Base-by-base conservation (phyloP, 2,888 invertebrate species). In the Brachypalpus laphriformis region DNA sequence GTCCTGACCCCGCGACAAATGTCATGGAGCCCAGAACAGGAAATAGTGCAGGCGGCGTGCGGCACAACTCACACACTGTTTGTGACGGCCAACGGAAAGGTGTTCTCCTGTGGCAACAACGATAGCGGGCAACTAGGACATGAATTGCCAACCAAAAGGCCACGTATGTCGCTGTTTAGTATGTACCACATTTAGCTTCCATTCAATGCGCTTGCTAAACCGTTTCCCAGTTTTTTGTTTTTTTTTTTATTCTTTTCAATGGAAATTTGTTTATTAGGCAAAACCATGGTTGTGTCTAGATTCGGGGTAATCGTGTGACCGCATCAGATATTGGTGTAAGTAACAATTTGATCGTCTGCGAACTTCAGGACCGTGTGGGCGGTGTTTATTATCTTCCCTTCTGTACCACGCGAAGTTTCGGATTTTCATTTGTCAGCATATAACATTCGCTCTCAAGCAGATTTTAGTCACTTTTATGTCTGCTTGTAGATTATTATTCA, bases 21-120 rank as follows among this genome's bases (percentile, higher is more conserved):
- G 77, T 93, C 94, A 89, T 95, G 95, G 95, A 92, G 92, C 86
- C 93, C 93, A 82, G 94, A 94, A 68, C 92, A 91, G 70, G 92
- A 92, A 86, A 92, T 95, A 1, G 90, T 91, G 56, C 91, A 93
- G 70, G 93, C 94, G 56, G 95, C 96, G 4, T 96, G 98, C 88
- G 98, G 98, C 20, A 95, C 95, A 88, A 95, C 95, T 87, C 98
- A 98, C 91, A 96, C 97, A 0, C 90, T 98, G 11, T 94, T 98
- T 87, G 93, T 98, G 0, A 95, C 96, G 0, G 93, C 93, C 77
- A 94, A 94, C 90, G 98, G 98, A 8, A 94, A 95, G 88, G 93
- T 98, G 5, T 98, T 95, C 92, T 96, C 98, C 1, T 98, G 98
- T 93, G 99, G 99, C 1, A 96, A 94, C 90, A 99, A 99, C 93